Evolutionary conservation across 2,888 invertebrate species (phyloP).

Genomic region (Himalopsyche tibetana): DNA sequence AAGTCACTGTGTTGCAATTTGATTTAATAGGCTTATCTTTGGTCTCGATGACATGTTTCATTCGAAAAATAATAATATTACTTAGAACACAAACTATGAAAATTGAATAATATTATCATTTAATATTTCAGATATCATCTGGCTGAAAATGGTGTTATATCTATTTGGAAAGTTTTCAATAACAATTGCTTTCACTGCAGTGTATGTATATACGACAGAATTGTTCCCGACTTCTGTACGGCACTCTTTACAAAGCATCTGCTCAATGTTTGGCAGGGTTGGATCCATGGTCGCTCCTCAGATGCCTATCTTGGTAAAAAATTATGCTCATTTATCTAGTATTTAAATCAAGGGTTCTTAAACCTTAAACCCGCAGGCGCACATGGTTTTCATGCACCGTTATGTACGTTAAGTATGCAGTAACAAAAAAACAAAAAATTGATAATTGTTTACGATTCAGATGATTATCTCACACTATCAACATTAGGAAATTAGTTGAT

Average conservation of each 20-base stretch:
- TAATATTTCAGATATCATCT: constrained; percentile 70
- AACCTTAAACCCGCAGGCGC: too few species aligned
- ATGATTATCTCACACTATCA: too few species aligned
- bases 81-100: not conserved
- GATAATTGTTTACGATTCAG: too few species aligned
- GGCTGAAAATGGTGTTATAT: constrained; percentile 73
- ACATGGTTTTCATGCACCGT: too few species aligned
- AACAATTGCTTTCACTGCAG: constrained; percentile 81
- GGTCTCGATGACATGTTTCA: too few species aligned
- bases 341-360: too few species aligned
- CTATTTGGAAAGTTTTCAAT: constrained; percentile 81
- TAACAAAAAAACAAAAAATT: too few species aligned
- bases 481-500: too few species aligned
- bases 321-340: not conserved
- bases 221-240: constrained; percentile 83
- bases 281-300: constrained; percentile 85
- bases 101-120: not conserved
- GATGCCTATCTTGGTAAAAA: constrained; percentile 80
- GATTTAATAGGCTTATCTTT: too few species aligned
- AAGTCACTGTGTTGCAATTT: too few species aligned
- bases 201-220: constrained; percentile 84
- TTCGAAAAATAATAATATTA: too few species aligned
- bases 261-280: constrained; percentile 82
- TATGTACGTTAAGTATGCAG: too few species aligned
- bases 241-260: constrained; percentile 81